Percentiles rank a stretch among this genome's conserved stretches.
phyloP scores from a whole-genome alignment of 2,797 vertebrate species.

The Peromyscus nudipes region DNA sequence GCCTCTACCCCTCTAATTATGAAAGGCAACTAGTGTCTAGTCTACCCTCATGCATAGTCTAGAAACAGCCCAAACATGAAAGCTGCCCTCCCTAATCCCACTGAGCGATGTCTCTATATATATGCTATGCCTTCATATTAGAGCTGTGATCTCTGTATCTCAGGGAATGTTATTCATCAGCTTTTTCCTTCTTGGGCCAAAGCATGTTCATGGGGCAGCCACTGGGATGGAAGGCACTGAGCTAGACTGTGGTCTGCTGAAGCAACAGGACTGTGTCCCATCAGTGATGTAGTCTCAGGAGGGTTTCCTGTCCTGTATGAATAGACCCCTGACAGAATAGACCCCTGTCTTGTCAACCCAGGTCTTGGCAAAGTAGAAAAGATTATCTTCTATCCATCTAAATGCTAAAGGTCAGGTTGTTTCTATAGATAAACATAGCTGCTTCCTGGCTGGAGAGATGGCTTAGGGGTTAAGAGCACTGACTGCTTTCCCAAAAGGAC shows the following conservation, averaged over 20 bases:
- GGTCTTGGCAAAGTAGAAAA: not conserved
- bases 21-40: not conserved
- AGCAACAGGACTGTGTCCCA: fast-evolving
- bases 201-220: no score
- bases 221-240: not conserved
- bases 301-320: not conserved
- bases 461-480: not conserved
- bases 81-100: not conserved
- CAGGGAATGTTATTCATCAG: not conserved
- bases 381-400: not conserved
- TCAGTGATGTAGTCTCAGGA: not conserved
- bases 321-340: not conserved
- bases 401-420: slow-evolving; percentile 42
- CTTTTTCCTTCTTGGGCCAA: not conserved
- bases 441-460: not conserved
- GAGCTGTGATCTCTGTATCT: not conserved
- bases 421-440: not conserved
- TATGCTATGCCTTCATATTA: not conserved
- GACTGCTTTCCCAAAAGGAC: not conserved
- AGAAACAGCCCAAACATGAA: not conserved
- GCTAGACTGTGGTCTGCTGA: fast-evolving
- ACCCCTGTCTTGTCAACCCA: not conserved
- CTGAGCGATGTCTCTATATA: not conserved
- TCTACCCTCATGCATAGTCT: not conserved
- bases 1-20: no score